These are phyloP conservation scores for Umimayanthus kanabou DNA, from an alignment of 92 coral and sea anemone genomes.

Conservation along the genomic window DNA sequence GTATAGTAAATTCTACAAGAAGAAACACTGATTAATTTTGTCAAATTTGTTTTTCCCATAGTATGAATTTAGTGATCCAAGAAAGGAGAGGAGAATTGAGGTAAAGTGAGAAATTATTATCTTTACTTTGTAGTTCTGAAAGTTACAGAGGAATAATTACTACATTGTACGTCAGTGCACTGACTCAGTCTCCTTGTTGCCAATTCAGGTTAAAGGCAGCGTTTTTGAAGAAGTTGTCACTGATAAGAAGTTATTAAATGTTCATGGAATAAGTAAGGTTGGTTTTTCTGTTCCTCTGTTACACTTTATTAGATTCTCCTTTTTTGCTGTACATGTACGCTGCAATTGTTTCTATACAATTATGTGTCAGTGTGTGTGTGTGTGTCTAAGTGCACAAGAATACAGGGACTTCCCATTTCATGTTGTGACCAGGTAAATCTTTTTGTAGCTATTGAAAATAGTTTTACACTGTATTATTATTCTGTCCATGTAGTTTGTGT, in stretches of 20 bases:
- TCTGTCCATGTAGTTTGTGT: no score
- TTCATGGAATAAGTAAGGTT: constrained; percentile 68
- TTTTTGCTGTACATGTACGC: background rate
- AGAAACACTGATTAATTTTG: background rate
- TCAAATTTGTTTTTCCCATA: background rate
- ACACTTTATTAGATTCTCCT: background rate
- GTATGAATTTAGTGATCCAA: constrained; percentile 63
- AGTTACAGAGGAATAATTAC: no score
- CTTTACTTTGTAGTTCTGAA: background rate
- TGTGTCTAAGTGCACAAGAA: no score
- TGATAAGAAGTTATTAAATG: constrained; percentile 62
- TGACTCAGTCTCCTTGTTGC: background rate
- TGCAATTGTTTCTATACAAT: no score
- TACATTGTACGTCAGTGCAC: background rate
- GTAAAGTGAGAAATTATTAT: constrained; percentile 36
- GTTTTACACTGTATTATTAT: no score
- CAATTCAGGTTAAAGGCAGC: constrained; percentile 78
- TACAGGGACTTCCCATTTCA: no score
- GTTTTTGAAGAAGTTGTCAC: constrained; percentile 85
- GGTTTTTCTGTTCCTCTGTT: constrained; percentile 24
- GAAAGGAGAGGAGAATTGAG: constrained; percentile 81
- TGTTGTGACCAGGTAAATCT: no score
- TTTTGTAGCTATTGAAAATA: no score
- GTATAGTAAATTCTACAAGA: background rate
- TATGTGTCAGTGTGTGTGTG: no score